These are phyloP conservation scores for Orthosia gothica DNA, from an alignment of 2,888 invertebrate species.

Conservation along the genomic window DNA sequence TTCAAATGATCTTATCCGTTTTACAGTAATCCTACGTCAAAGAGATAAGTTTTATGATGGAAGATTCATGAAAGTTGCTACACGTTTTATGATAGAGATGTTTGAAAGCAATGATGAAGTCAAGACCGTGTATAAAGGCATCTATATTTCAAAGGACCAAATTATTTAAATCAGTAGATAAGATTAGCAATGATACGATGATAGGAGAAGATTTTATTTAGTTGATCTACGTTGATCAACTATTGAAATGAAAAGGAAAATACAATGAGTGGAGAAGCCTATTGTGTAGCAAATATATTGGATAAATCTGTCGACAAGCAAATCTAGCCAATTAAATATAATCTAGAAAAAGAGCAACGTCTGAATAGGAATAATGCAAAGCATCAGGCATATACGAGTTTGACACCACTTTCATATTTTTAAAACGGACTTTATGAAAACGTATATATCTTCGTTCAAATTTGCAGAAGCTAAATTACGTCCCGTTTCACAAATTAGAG, in stretches of 20 bases:
- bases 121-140: neutral
- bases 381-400: neutral
- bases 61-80: constrained; percentile 25
- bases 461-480: neutral
- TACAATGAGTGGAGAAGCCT: neutral
- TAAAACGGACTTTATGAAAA: no score
- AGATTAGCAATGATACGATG: neutral
- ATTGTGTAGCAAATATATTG: neutral
- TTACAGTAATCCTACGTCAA: constrained; percentile 46
- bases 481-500: constrained; percentile 8
- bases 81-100: constrained; percentile 4
- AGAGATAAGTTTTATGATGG: constrained; percentile 55
- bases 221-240: neutral
- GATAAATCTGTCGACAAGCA: neutral
- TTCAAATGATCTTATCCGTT: constrained; percentile 49
- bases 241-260: neutral
- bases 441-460: neutral
- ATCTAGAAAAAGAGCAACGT: neutral
- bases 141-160: neutral
- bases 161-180: neutral
- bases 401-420: no score
- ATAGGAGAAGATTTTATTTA: neutral
- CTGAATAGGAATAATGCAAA: neutral
- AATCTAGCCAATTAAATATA: neutral
- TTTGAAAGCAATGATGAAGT: neutral